These are phyloP conservation scores for Ariopsis seemanni DNA, from an alignment of 2,113 vertebrate species.

Conservation along the genomic window DNA sequence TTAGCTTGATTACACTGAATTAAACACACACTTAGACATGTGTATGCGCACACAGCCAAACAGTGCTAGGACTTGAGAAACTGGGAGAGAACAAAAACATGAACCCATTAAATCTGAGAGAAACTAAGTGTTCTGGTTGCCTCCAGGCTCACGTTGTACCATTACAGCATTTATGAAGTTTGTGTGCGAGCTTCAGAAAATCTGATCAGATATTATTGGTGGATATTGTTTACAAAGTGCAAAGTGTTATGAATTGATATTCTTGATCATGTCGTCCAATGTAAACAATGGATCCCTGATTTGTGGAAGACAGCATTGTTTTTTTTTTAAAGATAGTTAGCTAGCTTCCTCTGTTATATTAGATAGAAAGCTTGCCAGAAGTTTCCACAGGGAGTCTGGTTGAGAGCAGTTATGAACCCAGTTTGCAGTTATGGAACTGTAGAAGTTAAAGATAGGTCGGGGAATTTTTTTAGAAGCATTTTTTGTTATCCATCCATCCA, in stretches of 20 bases:
- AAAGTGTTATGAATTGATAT: not conserved
- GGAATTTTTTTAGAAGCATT: too few relatives aligned
- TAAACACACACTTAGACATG: constrained; percentile 46
- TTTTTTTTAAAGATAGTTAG: not conserved
- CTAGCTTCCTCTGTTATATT: not conserved
- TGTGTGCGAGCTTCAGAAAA: not conserved
- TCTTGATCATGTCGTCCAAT: too few relatives aligned
- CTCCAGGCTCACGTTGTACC: not conserved
- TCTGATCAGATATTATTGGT: not conserved
- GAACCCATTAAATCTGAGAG: constrained; percentile 18
- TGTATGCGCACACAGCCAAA: constrained; percentile 34
- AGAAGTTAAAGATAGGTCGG: too few relatives aligned
- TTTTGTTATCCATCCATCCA: too few relatives aligned
- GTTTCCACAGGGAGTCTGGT: not conserved
- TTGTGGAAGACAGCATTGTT: not conserved
- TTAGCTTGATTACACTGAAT: constrained; percentile 51
- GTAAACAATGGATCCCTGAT: not conserved
- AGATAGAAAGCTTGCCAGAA: not conserved
- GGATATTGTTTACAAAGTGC: not conserved
- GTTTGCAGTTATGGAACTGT: not conserved
- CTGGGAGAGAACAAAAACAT: constrained; percentile 33
- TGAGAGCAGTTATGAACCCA: not conserved
- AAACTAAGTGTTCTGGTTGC: not conserved
- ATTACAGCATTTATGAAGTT: not conserved
- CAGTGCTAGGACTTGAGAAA: not conserved